phyloP scores from a whole-genome alignment of 2,113 vertebrate genomes.

The Tonatia bakeri region DNA sequence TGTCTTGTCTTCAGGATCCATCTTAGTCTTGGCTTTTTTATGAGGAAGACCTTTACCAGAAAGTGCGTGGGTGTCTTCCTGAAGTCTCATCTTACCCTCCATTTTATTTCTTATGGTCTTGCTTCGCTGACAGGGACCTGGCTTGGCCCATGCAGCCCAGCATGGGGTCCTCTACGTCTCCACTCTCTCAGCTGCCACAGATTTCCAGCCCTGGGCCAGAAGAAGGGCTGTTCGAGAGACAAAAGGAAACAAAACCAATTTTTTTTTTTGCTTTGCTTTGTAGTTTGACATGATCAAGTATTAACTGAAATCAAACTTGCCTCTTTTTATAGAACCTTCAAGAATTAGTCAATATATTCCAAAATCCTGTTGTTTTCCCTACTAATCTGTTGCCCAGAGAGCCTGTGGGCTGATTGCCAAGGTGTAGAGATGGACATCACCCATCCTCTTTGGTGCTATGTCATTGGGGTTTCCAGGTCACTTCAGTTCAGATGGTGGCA shows the following conservation, averaged over 20 bases:
- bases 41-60: not conserved
- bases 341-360: not conserved
- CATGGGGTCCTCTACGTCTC: not conserved
- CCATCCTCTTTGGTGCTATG: not conserved
- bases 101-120: not conserved
- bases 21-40: not conserved
- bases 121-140: not conserved
- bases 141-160: not conserved
- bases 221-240: not conserved
- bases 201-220: not conserved
- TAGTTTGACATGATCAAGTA: not conserved
- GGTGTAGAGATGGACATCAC: not conserved
- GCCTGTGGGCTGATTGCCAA: not conserved
- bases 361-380: conserved; percentile 4
- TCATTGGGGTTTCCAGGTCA: not conserved
- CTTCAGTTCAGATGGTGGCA: not conserved
- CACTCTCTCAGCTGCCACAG: not conserved
- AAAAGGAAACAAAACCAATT: not conserved
- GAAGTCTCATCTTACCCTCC: not conserved
- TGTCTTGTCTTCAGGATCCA: not conserved
- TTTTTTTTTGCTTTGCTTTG: not conserved
- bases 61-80: not conserved
- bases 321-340: not conserved
- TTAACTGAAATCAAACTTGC: not conserved
- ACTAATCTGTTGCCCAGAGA: not conserved